phyloP scores from a whole-genome alignment of 2,797 vertebrate species.

The Ciconia nigra region DNA sequence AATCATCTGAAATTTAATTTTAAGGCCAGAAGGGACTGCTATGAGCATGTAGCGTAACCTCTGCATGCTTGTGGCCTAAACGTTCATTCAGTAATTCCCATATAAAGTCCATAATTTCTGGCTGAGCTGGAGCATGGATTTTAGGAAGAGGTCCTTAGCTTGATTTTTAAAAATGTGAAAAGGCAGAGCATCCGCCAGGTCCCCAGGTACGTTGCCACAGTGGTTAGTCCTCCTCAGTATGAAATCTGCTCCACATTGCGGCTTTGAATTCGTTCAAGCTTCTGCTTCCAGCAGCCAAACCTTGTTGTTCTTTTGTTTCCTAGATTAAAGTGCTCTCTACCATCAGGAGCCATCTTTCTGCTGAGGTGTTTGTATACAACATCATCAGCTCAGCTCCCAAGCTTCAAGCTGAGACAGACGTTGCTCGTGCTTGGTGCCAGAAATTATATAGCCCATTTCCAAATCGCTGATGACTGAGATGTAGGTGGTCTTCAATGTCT shows the following conservation, averaged over 20 bases:
- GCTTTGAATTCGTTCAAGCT: not conserved
- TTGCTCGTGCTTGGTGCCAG: accelerated
- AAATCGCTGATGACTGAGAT: accelerated
- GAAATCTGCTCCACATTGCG: not conserved
- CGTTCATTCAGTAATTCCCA: not conserved
- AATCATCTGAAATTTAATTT: not conserved
- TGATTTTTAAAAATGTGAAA: not conserved
- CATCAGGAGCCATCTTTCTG: not conserved
- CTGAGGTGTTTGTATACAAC: not conserved
- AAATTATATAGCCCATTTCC: accelerated
- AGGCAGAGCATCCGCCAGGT: not conserved
- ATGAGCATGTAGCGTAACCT: not conserved
- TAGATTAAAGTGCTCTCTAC: not conserved
- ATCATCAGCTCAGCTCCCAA: not conserved
- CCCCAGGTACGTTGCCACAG: not conserved
- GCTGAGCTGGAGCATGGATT: not conserved
- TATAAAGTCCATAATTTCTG: not conserved
- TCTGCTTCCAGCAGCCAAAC: not conserved
- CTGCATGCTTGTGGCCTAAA: accelerated
- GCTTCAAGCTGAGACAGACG: not conserved
- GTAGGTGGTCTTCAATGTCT: accelerated
- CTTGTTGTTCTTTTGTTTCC: not conserved
- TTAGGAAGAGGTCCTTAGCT: not conserved
- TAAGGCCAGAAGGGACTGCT: not conserved
- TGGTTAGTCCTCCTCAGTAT: not conserved